phyloP scores from a whole-genome alignment of 2,797 vertebrate species.

The Alca torda region DNA sequence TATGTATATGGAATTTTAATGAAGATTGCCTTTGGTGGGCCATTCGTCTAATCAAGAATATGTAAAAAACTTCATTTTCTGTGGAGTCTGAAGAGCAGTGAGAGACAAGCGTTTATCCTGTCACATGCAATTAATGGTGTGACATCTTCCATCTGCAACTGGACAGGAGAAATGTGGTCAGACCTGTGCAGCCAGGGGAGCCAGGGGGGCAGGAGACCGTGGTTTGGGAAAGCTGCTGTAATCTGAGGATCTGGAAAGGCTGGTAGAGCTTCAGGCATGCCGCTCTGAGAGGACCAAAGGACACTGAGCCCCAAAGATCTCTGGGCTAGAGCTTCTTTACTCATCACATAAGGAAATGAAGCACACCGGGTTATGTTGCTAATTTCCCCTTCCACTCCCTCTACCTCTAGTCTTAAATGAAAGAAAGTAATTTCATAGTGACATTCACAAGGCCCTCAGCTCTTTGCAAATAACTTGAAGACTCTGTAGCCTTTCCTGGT shows the following conservation, averaged over 20 bases:
- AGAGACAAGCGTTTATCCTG: background rate
- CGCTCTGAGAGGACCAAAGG: background rate
- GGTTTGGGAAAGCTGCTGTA: background rate
- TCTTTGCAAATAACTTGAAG: background rate
- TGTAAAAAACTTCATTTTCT: conserved; percentile 5
- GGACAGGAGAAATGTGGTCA: background rate
- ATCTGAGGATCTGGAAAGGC: background rate
- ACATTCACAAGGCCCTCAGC: background rate
- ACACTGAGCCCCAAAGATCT: background rate
- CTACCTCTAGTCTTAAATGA: background rate
- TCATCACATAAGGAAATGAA: background rate
- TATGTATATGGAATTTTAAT: conserved; percentile 42
- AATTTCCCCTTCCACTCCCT: background rate
- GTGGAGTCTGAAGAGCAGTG: background rate
- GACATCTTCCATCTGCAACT: background rate
- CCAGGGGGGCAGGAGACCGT: background rate
- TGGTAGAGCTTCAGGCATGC: background rate
- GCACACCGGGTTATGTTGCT: fast-evolving
- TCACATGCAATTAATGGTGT: background rate
- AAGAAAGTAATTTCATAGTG: background rate
- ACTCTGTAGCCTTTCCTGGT: background rate
- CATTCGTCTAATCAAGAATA: conserved; percentile 12
- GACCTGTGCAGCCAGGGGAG: fast-evolving
- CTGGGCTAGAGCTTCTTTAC: background rate
- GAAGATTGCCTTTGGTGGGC: conserved; percentile 16